Conservation (phyloP, 2,888 invertebrate species). For the Drosophila sordidapex region DNA sequence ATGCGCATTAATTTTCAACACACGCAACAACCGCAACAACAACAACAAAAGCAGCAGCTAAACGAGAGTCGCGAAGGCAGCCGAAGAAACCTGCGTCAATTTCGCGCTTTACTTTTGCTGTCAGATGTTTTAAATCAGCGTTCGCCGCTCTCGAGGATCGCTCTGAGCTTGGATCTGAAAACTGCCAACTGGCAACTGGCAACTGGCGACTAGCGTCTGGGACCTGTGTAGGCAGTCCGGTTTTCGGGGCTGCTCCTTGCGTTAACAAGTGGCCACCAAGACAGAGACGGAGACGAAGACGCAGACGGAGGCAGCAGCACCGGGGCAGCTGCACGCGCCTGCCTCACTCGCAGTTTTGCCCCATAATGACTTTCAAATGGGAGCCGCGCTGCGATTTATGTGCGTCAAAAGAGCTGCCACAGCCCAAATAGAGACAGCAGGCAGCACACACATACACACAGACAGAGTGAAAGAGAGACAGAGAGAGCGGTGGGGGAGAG, state of each 20-base stretch:
- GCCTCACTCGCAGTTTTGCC: constrained; percentile 34
- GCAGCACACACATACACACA: neutral
- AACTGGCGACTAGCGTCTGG: constrained; percentile 7
- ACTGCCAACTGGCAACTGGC: constrained; percentile 9
- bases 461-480: neutral
- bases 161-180: neutral
- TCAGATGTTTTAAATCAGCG: constrained; percentile 78
- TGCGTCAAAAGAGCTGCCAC: constrained; percentile 63
- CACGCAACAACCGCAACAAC: constrained; percentile 56
- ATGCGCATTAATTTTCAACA: constrained; percentile 81
- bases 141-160: constrained; percentile 42
- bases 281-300: neutral
- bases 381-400: constrained; percentile 76
- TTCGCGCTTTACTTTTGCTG: constrained; percentile 80
- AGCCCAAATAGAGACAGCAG: constrained; percentile 8
- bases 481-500: neutral
- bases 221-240: constrained; percentile 73
- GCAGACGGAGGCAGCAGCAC: constrained; percentile 29
- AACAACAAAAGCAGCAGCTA: constrained; percentile 10
- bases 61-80: constrained; percentile 20
- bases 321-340: constrained; percentile 77
- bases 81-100: constrained; percentile 76
- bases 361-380: constrained; percentile 79
- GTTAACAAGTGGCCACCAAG: constrained; percentile 73
- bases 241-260: constrained; percentile 68